A percentile compares a stretch with the other conserved stretches of the same genome.
Evolutionary conservation across 2,888 invertebrate genomes (phyloP).

Genomic region (Mongoloraphidia duomilia): DNA sequence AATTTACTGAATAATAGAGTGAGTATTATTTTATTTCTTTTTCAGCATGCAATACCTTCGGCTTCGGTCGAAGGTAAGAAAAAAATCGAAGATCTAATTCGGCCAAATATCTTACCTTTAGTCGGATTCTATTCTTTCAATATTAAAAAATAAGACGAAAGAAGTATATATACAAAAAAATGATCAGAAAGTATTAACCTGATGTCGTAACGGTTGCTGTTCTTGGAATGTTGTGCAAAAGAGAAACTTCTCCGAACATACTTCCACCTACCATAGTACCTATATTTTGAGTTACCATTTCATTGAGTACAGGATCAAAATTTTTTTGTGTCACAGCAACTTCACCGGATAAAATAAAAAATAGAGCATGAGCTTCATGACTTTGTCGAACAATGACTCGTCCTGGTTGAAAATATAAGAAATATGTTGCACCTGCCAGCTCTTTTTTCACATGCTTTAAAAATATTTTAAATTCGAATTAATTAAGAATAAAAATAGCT

Average conservation of each 20-base stretch:
- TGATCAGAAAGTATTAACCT: slow-evolving; percentile 25
- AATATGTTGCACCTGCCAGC: slow-evolving; percentile 44
- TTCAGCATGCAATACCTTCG: too few species aligned
- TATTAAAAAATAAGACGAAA: too few species aligned
- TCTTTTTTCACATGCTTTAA: slow-evolving; percentile 42
- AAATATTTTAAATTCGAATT: slow-evolving; percentile 15
- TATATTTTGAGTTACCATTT: slow-evolving; percentile 32
- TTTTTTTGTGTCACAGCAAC: slow-evolving; percentile 34
- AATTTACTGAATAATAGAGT: too few species aligned
- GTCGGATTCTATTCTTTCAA: too few species aligned
- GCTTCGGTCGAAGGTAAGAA: too few species aligned
- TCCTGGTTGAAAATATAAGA: slow-evolving; percentile 42
- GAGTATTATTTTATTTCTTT: too few species aligned
- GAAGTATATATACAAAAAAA: too few species aligned
- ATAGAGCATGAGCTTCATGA: slow-evolving; percentile 42
- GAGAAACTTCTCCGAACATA: slow-evolving; percentile 51
- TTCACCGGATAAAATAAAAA: slow-evolving; percentile 49
- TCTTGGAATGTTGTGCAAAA: slow-evolving; percentile 43
- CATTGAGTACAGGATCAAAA: slow-evolving; percentile 35
- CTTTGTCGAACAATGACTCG: slow-evolving; percentile 46
- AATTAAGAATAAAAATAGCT: neutral
- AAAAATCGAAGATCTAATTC: too few species aligned
- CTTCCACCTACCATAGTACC: slow-evolving; percentile 40
- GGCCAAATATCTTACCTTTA: too few species aligned
- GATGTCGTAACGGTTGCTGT: slow-evolving; percentile 43